These are phyloP conservation scores for Drosophila melanocephala DNA, from an alignment of 2,888 invertebrate species.

Conservation along the genomic window DNA sequence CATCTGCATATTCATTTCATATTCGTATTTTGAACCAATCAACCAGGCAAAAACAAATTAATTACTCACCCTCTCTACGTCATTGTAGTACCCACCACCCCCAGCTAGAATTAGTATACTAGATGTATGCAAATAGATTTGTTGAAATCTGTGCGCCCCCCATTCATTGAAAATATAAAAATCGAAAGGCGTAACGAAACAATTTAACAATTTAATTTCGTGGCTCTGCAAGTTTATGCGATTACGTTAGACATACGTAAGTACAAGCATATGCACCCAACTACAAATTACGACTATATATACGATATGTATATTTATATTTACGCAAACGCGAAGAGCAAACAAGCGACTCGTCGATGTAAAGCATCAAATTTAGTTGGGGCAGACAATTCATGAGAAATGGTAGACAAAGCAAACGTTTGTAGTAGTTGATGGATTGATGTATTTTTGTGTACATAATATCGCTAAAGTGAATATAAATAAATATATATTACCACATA, in stretches of 20 bases:
- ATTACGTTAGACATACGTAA: conserved; percentile 63
- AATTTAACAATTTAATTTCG: conserved; percentile 70
- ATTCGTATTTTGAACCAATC: conserved; percentile 24
- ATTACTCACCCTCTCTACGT: conserved; percentile 53
- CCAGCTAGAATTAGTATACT: conserved; percentile 21
- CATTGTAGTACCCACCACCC: conserved; percentile 34
- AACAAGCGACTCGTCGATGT: conserved; percentile 46
- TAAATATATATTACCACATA: background rate
- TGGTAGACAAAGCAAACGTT: conserved; percentile 39
- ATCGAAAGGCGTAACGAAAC: conserved; percentile 69
- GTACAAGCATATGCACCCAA: conserved; percentile 32
- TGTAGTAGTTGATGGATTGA: background rate
- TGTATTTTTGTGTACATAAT: background rate
- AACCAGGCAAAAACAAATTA: conserved; percentile 33
- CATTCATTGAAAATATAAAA: conserved; percentile 39
- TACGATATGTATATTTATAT: conserved; percentile 22
- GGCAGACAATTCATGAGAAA: conserved; percentile 22
- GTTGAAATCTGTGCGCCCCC: conserved; percentile 30
- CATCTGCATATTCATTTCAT: conserved; percentile 18
- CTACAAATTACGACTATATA: conserved; percentile 5
- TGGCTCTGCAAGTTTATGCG: conserved; percentile 60
- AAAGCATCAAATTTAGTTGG: conserved; percentile 18
- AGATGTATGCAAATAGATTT: conserved; percentile 21
- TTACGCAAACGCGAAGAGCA: conserved; percentile 17
- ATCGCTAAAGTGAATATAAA: background rate